Conservation (phyloP, 2,113 vertebrate genomes). For the Periophthalmodon schlosseri region DNA sequence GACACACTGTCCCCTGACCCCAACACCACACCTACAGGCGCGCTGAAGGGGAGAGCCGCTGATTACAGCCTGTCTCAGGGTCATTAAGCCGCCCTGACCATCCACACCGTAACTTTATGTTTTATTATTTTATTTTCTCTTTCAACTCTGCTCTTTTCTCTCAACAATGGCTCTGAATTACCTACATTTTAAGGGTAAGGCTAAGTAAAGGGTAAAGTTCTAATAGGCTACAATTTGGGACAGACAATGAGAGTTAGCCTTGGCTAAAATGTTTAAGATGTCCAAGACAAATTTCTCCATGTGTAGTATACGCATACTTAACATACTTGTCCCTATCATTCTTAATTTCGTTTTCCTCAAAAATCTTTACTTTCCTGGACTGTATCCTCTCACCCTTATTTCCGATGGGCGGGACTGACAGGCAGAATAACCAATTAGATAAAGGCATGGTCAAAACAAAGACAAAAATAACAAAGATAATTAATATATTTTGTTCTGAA, state of each 20-base stretch:
- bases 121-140: slow-evolving; percentile 6
- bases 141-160: background rate
- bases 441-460: too few relatives aligned
- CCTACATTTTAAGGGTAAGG: background rate
- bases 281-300: too few relatives aligned
- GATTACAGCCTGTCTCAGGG: slow-evolving; percentile 50
- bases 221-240: background rate
- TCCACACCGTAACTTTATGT: slow-evolving; percentile 29
- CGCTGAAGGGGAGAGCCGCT: slow-evolving; percentile 36
- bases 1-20: slow-evolving; percentile 50
- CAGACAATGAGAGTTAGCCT: background rate
- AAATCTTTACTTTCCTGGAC: too few relatives aligned
- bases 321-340: too few relatives aligned
- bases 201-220: background rate
- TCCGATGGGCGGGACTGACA: too few relatives aligned
- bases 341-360: too few relatives aligned
- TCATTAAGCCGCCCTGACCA: slow-evolving; percentile 52
- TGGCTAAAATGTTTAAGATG: too few relatives aligned
- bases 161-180: background rate
- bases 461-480: too few relatives aligned
- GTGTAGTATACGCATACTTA: too few relatives aligned
- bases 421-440: too few relatives aligned
- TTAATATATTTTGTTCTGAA: too few relatives aligned
- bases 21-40: slow-evolving; percentile 37
- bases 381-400: too few relatives aligned